Conservation (phyloP, 2,797 vertebrate genomes). For the Phyllotis vaccarum region DNA sequence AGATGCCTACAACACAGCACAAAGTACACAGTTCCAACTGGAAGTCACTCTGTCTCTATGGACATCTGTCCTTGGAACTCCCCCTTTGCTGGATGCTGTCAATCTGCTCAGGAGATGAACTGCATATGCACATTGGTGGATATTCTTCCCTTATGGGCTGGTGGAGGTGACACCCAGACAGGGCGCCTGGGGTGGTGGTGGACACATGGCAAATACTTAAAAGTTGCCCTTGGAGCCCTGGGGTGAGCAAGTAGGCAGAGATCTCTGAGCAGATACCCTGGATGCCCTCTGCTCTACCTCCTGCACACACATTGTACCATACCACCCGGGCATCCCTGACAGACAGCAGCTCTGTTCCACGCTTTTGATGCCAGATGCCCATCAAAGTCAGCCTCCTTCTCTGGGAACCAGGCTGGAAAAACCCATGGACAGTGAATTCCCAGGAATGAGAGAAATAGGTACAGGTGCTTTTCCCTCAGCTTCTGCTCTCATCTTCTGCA, state of each 20-base stretch:
- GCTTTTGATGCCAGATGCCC: neutral
- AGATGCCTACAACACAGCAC: slow-evolving; percentile 88
- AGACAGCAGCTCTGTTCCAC: neutral
- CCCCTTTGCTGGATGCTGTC: neutral
- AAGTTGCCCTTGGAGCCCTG: neutral
- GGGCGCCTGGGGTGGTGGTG: neutral
- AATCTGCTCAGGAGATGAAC: neutral
- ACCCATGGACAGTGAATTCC: neutral
- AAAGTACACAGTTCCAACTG: neutral
- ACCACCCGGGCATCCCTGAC: neutral
- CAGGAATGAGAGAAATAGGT: neutral
- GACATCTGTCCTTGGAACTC: neutral
- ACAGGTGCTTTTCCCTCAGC: neutral
- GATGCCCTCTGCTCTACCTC: neutral
- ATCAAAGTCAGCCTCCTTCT: neutral
- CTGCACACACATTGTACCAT: neutral
- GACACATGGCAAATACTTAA: neutral
- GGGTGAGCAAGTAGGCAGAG: neutral
- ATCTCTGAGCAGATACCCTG: neutral
- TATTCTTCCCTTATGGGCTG: neutral
- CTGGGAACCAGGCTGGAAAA: neutral
- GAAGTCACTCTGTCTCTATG: neutral
- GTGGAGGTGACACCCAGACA: neutral
- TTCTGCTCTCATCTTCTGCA: neutral
- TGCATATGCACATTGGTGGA: neutral